Conservation (phyloP, 2,888 invertebrate genomes). For the Trichogramma dendrolimi region DNA sequence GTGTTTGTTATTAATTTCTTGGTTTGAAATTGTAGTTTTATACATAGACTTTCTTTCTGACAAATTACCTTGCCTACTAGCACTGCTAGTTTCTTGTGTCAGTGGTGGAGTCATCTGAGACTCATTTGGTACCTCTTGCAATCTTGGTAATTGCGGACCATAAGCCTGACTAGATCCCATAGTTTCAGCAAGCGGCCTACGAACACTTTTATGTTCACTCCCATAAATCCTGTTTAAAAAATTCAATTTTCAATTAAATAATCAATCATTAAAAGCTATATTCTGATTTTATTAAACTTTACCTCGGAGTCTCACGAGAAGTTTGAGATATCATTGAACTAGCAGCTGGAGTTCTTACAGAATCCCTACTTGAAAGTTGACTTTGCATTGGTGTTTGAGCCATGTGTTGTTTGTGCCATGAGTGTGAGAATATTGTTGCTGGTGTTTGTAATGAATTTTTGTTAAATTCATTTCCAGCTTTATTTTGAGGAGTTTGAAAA, state of each 20-base stretch:
- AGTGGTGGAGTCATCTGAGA: conserved; percentile 10
- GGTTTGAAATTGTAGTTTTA: conserved; percentile 1
- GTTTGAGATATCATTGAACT: conserved; percentile 29
- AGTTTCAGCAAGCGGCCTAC: conserved; percentile 43
- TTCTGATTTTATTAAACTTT: conserved; percentile 6
- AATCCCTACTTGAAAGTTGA: conserved; percentile 28
- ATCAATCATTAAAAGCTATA: conserved; percentile 10
- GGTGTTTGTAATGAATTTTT: conserved; percentile 39
- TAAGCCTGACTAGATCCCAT: conserved; percentile 22
- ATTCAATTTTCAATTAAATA: conserved; percentile 3
- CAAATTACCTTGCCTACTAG: conserved; percentile 1
- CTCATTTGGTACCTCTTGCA: conserved; percentile 28
- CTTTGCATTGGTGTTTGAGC: conserved; percentile 39
- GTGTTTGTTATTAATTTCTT: conserved; percentile 20
- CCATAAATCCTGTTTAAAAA: conserved; percentile 32
- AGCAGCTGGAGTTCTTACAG: conserved; percentile 31
- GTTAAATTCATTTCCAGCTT: conserved; percentile 28
- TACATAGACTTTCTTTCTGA: conserved; percentile 14
- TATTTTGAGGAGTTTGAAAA: conserved; percentile 43
- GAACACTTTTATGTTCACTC: conserved; percentile 30
- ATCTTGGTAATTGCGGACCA: conserved; percentile 28
- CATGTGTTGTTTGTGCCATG: conserved; percentile 33
- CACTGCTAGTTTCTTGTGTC: conserved; percentile 14
- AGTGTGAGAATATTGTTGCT: conserved; percentile 39
- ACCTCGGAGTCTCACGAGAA: conserved; percentile 35